Evolutionary conservation across 2,113 vertebrate genomes (phyloP), one percentile per base, ranked within the genome.

Genomic region (Tupaia tana): DNA sequence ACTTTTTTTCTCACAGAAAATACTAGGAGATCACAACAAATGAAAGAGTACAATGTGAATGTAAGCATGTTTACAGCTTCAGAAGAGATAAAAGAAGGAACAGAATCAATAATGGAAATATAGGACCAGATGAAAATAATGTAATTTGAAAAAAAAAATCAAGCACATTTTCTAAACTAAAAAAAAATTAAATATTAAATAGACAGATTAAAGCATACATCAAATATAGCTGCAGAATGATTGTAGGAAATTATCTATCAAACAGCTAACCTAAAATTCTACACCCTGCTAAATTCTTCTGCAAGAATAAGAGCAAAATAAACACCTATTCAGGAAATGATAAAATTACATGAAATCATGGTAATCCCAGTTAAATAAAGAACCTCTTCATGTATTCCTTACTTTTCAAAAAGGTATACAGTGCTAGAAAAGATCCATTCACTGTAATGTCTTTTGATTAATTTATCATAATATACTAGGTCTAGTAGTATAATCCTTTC

Each of bases 51-150:
- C 7, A 91, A 9, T 70, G 43, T 54, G 56, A 63, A 73, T 81
- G 73, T 78, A 61, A 93, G 31, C 34, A 86, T 74, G 2, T 52
- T 94, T 89, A 84, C 90, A 89, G 61, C 87, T 82, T 52, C 70
- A 67, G 19, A 86, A 75, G 29, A 90, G 16, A 61, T 63, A 59
- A 82, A 95, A 81, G 18, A 64, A 75, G 27, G 27, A 86, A 66
- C 6, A 86, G 58, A 92, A 61, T 66, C 31, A 74, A 58, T 70
- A 70, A 79, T 67, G 19, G 8, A 64, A 73, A 92, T 93, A 87
- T 6, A 80, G 22, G 25, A 43, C 18, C 9, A 79, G 70, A 75
- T 67, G 20, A 79, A 90, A 77, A n/a, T 34, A 34, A 73, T 19
- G 2, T 81, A 5, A 14, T 64, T 64, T 89, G 12, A 78, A 79